Base-by-base conservation (phyloP, 2,797 vertebrate genomes). In the Argyrosomus regius region DNA sequence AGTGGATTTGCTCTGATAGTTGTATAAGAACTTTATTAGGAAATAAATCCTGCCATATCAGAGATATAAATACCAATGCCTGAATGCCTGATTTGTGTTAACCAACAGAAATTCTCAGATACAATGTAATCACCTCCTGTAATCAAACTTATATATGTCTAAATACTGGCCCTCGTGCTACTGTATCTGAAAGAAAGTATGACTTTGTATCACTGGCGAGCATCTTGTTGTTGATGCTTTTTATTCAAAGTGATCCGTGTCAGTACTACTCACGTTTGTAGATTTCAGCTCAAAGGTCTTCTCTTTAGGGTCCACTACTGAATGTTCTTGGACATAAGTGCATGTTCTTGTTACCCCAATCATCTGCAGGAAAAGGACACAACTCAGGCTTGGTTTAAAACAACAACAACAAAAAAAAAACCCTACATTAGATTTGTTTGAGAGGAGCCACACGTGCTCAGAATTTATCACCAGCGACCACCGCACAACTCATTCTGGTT, bases 311-410 rank as follows among this genome's bases (percentile, higher is more conserved):
- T 99, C 98, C 56, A 99, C 98, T 17, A 99, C 89, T 9, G 98
- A 99, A 87, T 98, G 97, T 80, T 99, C 98, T 67, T 98, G 96
- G 78, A 99, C 94, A 0, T 99, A 99, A 0, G 98, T 99, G 90
- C 96, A 97, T 2, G 97, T 96, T 92, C 97, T 96, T 49, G 96
- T 94, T 0, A 94, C 94, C 20, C 98, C 98, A 1, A 99, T 97
- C 28, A 99, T 94, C 98, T 99, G 67, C 54, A 85, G 46, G n/a
- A 62, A 77, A 68, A 71, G n/a, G 24, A 35, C 26, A 76, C 9
- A 50, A 43, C 1, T 48, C 49, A 78, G 12, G 4, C 1, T 50
- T 22, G 0, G 28, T 18, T 39, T 17, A 11, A 54, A 49, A n/a
- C 6, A 6, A 58, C 35, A 31, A 3, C 46, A 50, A 52, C 1